Percentiles rank a stretch among this genome's conserved stretches.
phyloP scores from a whole-genome alignment of 53 echinoderm and acorn worm genomes.

The Stichopus horrens region DNA sequence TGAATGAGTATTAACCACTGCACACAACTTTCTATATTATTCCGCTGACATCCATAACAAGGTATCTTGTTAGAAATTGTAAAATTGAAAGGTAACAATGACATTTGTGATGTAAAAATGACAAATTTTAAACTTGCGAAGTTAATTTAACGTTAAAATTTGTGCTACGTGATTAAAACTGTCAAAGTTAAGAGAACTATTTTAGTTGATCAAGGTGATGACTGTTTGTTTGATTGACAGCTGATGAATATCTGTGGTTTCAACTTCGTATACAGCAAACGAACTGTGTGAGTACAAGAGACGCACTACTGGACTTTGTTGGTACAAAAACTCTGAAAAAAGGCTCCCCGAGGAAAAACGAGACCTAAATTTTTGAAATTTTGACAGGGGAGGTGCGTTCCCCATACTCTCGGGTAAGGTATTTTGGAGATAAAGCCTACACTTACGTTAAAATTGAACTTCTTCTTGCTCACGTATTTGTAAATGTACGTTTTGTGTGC shows the following conservation, averaged over 20 bases:
- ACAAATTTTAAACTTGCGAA: too few relatives aligned
- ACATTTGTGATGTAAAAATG: too few relatives aligned
- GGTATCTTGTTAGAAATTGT: background rate
- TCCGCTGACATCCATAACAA: background rate
- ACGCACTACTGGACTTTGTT: background rate
- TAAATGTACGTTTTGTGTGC: too few relatives aligned
- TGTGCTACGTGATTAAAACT: too few relatives aligned
- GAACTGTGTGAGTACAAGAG: background rate
- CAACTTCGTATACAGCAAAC: background rate
- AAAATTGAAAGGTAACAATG: background rate
- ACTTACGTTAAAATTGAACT: background rate
- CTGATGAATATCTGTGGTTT: conserved; percentile 54
- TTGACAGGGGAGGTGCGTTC: conserved; percentile 22
- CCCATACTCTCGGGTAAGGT: conserved; percentile 23
- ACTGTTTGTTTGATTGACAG: conserved; percentile 65
- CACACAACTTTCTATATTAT: background rate
- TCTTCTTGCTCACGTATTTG: background rate
- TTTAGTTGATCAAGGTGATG: conserved; percentile 49
- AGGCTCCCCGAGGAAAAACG: background rate
- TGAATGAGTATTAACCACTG: conserved; percentile 66
- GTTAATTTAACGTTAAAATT: too few relatives aligned
- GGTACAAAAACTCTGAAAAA: background rate
- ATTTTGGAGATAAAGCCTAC: background rate
- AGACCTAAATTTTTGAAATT: background rate
- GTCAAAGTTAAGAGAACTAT: conserved; percentile 42